phyloP scores from a whole-genome alignment of 2,888 invertebrate genomes.

The Frankliniella intonsa region DNA sequence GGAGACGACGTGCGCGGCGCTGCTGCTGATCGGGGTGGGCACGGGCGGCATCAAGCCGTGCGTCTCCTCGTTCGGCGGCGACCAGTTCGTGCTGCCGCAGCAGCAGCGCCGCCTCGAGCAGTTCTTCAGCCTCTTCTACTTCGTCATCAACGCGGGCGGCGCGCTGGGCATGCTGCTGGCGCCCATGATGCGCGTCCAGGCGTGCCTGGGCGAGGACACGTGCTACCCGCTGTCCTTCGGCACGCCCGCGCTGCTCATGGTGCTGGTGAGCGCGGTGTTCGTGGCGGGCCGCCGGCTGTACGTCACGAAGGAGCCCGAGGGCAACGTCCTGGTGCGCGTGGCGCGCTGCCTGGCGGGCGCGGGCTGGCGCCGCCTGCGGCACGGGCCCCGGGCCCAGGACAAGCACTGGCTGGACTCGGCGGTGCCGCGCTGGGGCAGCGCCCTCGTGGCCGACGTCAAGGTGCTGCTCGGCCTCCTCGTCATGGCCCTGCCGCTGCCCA shows the following conservation, averaged over 20 bases:
- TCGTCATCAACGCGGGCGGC: constrained; percentile 61
- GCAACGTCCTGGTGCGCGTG: constrained; percentile 51
- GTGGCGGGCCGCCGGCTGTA: constrained; percentile 63
- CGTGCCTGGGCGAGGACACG: constrained; percentile 61
- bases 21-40: constrained; percentile 66
- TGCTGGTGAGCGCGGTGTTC: constrained; percentile 63
- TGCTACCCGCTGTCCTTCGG: constrained; percentile 73
- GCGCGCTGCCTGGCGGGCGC: constrained; percentile 46
- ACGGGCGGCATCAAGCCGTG: constrained; percentile 82
- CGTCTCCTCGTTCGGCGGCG: constrained; percentile 76
- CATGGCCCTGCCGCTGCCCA: constrained; percentile 66
- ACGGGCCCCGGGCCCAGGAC: constrained; percentile 36
- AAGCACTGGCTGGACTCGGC: constrained; percentile 73
- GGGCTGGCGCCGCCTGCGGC: neutral
- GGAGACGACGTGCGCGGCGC: constrained; percentile 58
- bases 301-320: constrained; percentile 48
- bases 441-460: constrained; percentile 66
- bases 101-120: constrained; percentile 61
- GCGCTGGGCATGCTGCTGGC: constrained; percentile 68
- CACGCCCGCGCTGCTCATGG: constrained; percentile 62
- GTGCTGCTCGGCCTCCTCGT: constrained; percentile 61
- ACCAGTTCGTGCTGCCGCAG: constrained; percentile 64
- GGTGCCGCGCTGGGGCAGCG: constrained; percentile 56
- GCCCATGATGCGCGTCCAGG: constrained; percentile 64
- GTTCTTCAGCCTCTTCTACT: constrained; percentile 76